Conservation (phyloP, 2,888 invertebrate species). For the Sphaerophoria rueppellii region DNA sequence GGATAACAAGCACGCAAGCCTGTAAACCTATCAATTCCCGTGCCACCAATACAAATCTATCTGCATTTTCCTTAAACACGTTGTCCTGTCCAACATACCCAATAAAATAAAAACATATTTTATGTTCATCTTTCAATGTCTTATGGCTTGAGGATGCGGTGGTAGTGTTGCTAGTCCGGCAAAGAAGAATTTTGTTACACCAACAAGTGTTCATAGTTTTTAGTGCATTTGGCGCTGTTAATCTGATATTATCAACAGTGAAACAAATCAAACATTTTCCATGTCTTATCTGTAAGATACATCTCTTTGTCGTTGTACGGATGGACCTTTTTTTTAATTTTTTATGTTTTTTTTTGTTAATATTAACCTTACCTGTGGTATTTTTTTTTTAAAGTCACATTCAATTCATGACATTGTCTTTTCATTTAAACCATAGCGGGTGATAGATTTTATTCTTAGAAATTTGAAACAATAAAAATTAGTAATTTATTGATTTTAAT, state of each 20-base stretch:
- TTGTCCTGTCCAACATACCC: not conserved
- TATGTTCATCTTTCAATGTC: constrained; percentile 29
- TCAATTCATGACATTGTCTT: constrained; percentile 48
- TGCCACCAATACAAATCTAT: constrained; percentile 10
- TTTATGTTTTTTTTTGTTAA: constrained; percentile 21
- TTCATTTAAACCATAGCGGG: constrained; percentile 36
- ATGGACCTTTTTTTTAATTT: constrained; percentile 44
- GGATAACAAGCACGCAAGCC: not conserved
- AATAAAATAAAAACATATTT: constrained; percentile 43
- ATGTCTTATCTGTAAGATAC: constrained; percentile 61
- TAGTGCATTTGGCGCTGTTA: constrained; percentile 65
- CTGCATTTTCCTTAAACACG: constrained; percentile 22
- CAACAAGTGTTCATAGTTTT: constrained; percentile 45
- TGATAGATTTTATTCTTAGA: constrained; percentile 59
- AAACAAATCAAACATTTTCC: constrained; percentile 67
- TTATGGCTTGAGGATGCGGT: not conserved
- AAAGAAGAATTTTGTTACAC: constrained; percentile 51
- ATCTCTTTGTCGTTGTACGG: constrained; percentile 61
- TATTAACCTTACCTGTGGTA: constrained; percentile 54
- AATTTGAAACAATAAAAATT: constrained; percentile 71
- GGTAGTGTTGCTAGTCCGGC: constrained; percentile 36
- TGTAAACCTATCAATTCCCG: not conserved
- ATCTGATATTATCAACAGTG: constrained; percentile 65
- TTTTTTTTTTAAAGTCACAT: constrained; percentile 40
- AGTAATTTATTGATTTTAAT: constrained; percentile 63